Conservation (phyloP, 2,113 vertebrate species). For the Ia io region DNA sequence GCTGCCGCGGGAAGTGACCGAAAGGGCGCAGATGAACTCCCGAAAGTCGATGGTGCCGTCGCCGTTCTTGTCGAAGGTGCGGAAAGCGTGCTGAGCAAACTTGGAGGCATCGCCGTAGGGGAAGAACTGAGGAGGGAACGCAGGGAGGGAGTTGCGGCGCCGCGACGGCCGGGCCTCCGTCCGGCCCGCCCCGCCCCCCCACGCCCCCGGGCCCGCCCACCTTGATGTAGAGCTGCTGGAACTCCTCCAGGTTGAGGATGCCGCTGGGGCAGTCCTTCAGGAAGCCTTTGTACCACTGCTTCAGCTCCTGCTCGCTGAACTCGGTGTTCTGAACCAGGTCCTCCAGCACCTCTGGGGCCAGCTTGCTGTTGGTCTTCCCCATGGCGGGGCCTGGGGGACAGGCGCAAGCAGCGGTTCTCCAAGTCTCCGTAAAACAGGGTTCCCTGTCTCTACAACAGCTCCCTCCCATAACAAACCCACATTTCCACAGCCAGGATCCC, state of each 20-base stretch:
- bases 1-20: constrained; percentile 96
- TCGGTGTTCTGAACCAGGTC: constrained; percentile 96
- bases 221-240: constrained; percentile 99
- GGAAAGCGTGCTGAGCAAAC: constrained; percentile 97
- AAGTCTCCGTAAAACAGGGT: neutral
- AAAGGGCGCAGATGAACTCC: constrained; percentile 98
- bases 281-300: constrained; percentile 99
- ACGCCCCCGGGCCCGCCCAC: constrained; percentile 68
- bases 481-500: neutral
- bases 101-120: constrained; percentile 98
- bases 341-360: constrained; percentile 96
- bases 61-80: constrained; percentile 97
- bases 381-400: constrained; percentile 82
- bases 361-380: constrained; percentile 98
- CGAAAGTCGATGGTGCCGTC: constrained; percentile 98
- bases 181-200: neutral
- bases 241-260: constrained; percentile 98
- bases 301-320: constrained; percentile 97
- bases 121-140: constrained; percentile 87
- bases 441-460: neutral
- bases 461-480: neutral
- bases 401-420: neutral
- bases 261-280: constrained; percentile 97
- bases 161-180: accelerated
- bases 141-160: neutral